These are phyloP conservation scores for Hylomyscus alleni DNA, from an alignment of 2,797 vertebrate genomes.

Conservation along the genomic window DNA sequence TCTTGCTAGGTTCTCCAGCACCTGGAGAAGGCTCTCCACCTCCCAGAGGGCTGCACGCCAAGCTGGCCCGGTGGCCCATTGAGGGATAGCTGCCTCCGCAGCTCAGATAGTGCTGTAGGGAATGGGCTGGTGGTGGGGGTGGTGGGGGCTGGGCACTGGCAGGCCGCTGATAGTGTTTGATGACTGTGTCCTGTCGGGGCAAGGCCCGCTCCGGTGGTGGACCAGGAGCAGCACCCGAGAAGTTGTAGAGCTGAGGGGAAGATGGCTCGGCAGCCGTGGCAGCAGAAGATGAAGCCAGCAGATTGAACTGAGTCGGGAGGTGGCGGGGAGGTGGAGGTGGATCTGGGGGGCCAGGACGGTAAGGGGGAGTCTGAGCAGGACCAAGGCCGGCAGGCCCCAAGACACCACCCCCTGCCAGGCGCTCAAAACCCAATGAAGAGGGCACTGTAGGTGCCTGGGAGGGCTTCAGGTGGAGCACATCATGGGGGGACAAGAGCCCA, in stretches of 20 bases:
- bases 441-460: slow-evolving; percentile 91
- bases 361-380: slow-evolving; percentile 93
- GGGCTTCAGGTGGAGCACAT: slow-evolving; percentile 96
- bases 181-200: slow-evolving; percentile 96
- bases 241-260: slow-evolving; percentile 95
- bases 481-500: slow-evolving; percentile 96
- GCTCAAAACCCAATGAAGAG: slow-evolving; percentile 95
- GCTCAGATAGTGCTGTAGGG: slow-evolving; percentile 97
- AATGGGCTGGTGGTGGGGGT: slow-evolving; percentile 93
- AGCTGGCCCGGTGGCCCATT: slow-evolving; percentile 92
- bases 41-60: slow-evolving; percentile 94
- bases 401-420: slow-evolving; percentile 90
- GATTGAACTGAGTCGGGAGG: slow-evolving; percentile 95
- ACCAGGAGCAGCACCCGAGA: slow-evolving; percentile 92
- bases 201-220: slow-evolving; percentile 93
- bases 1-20: slow-evolving; percentile 85
- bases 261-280: slow-evolving; percentile 69
- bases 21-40: slow-evolving; percentile 94
- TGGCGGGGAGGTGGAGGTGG: slow-evolving; percentile 94
- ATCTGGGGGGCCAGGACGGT: slow-evolving; percentile 92
- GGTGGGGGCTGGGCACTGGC: slow-evolving; percentile 93
- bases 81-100: slow-evolving; percentile 94
- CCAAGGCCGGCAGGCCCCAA: slow-evolving; percentile 91
- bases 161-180: slow-evolving; percentile 97
- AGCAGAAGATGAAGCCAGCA: slow-evolving; percentile 91